These are phyloP conservation scores for Cheilosia pagana DNA, from an alignment of 2,888 invertebrate species.

Conservation along the genomic window DNA sequence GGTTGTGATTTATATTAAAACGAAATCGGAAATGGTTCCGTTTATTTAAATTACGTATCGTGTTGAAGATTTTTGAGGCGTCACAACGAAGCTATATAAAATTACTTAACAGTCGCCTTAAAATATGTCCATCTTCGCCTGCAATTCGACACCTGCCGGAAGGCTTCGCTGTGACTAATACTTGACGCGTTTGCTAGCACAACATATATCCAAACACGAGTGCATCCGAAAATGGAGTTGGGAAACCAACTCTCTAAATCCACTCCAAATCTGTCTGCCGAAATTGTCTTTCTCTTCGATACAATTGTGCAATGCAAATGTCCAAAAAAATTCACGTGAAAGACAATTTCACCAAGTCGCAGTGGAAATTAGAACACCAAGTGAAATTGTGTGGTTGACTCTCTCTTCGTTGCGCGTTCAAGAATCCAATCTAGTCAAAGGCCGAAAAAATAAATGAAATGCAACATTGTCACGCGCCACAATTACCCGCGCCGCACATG, in stretches of 20 bases:
- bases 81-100: slow-evolving; percentile 25
- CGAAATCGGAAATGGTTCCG: slow-evolving; percentile 35
- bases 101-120: slow-evolving; percentile 14
- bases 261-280: slow-evolving; percentile 49
- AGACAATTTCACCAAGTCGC: slow-evolving; percentile 51
- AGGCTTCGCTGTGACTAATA: slow-evolving; percentile 36
- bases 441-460: slow-evolving; percentile 59
- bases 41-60: slow-evolving; percentile 12
- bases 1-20: slow-evolving; percentile 16
- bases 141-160: slow-evolving; percentile 54
- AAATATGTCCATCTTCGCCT: neutral
- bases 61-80: neutral
- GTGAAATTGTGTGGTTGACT: slow-evolving; percentile 64
- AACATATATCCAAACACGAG: slow-evolving; percentile 11
- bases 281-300: slow-evolving; percentile 45
- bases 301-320: slow-evolving; percentile 17
- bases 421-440: slow-evolving; percentile 54
- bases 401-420: slow-evolving; percentile 60
- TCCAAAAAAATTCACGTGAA: slow-evolving; percentile 1
- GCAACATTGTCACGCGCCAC: slow-evolving; percentile 70
- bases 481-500: slow-evolving; percentile 53
- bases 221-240: slow-evolving; percentile 38
- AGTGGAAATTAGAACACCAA: slow-evolving; percentile 73
- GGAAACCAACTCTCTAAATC: slow-evolving; percentile 71
- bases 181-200: slow-evolving; percentile 14